A percentile compares a stretch with the other conserved stretches of the same genome.
Conservation (phyloP, 2,797 vertebrate species). For the Mus caroli region DNA sequence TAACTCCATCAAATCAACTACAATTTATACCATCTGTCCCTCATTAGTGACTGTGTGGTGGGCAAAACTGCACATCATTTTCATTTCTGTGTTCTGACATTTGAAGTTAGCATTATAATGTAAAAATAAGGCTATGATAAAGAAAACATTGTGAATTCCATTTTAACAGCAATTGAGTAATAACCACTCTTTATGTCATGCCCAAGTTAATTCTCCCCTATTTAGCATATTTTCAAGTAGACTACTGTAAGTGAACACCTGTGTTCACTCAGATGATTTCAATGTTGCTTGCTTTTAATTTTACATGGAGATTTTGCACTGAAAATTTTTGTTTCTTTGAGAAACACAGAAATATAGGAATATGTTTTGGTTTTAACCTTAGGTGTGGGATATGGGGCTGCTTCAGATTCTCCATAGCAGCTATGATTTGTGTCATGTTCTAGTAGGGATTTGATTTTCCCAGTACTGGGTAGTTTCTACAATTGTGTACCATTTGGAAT, state of each 20-base stretch:
- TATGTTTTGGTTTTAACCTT: not conserved
- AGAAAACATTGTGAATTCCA: not conserved
- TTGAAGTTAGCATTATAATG: not conserved
- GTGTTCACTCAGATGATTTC: not conserved
- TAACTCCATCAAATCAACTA: not conserved
- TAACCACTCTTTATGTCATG: not conserved
- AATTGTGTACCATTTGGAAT: not conserved
- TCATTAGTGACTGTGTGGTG: not conserved
- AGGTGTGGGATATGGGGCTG: not conserved
- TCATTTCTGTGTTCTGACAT: not conserved
- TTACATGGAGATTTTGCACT: not conserved
- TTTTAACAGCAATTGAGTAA: not conserved
- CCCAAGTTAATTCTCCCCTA: not conserved
- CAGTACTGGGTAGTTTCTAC: not conserved
- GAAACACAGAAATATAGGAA: not conserved
- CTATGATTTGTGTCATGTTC: not conserved
- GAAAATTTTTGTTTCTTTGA: not conserved
- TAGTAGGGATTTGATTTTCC: not conserved
- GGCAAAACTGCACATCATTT: not conserved
- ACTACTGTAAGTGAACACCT: not conserved
- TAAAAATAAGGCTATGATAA: not conserved
- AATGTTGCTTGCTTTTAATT: not conserved
- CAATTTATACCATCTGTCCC: not conserved
- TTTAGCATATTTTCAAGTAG: not conserved
- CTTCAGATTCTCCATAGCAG: not conserved